Percentiles rank a stretch among this genome's conserved stretches.
These are phyloP conservation scores for Cuniculus paca DNA, from an alignment of 2,797 vertebrate genomes.

Conservation along the genomic window DNA sequence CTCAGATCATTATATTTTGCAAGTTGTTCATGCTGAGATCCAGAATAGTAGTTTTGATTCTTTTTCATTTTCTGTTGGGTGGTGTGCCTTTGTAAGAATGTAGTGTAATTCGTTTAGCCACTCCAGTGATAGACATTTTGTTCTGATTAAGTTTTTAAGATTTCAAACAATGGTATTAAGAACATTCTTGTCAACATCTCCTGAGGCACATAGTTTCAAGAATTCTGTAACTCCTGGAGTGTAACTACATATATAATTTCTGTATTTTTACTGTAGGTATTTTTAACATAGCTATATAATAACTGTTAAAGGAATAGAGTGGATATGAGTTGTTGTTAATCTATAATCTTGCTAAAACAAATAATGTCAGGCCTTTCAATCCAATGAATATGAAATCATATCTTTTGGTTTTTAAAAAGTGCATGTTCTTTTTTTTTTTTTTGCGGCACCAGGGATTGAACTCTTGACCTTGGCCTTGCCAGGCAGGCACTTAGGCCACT, in stretches of 20 bases:
- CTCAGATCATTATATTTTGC: not conserved
- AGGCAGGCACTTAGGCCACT: too few relatives aligned
- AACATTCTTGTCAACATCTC: not conserved
- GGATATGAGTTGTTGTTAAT: not conserved
- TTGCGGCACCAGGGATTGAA: too few relatives aligned
- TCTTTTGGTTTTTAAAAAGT: not conserved
- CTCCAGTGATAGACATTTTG: not conserved
- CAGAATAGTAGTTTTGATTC: not conserved
- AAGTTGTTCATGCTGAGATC: not conserved
- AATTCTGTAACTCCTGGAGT: not conserved
- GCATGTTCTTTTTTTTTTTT: too few relatives aligned
- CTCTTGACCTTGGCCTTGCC: too few relatives aligned
- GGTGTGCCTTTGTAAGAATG: not conserved
- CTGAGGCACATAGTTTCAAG: not conserved
- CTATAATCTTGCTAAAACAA: not conserved
- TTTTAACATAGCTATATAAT: not conserved
- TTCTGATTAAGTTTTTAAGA: not conserved
- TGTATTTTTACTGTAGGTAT: not conserved
- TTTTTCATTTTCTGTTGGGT: not conserved
- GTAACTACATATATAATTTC: not conserved
- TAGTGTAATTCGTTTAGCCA: not conserved
- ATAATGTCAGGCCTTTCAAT: not conserved
- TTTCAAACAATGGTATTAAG: not conserved
- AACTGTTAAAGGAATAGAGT: not conserved
- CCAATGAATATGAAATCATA: not conserved